Percentiles rank a stretch among this genome's conserved stretches.
Conservation (phyloP, 2,113 vertebrate species). For the Suncus etruscus region DNA sequence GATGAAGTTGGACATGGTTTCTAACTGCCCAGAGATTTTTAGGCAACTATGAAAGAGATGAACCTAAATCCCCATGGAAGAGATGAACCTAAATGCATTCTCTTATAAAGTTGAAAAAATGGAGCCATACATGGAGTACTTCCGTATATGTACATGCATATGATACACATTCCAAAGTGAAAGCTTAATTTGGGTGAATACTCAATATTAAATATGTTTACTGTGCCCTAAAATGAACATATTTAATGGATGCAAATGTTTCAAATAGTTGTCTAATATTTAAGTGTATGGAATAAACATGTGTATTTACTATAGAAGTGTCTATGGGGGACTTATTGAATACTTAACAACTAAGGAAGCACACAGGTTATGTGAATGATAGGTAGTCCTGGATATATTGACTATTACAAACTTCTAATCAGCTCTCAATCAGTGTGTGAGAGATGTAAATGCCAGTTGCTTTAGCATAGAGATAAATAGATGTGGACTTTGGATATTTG, state of each 20-base stretch:
- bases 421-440: constrained; percentile 7
- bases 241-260: constrained; percentile 46
- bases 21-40: background rate
- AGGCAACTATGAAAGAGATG: constrained; percentile 4
- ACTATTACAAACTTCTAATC: background rate
- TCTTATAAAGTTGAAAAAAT: constrained; percentile 22
- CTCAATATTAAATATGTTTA: constrained; percentile 41
- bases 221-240: constrained; percentile 18
- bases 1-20: background rate
- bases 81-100: background rate
- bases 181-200: constrained; percentile 29
- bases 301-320: background rate
- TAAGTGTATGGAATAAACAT: constrained; percentile 21
- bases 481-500: background rate
- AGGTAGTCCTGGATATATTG: background rate
- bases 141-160: background rate
- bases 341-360: constrained; percentile 42
- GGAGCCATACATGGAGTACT: background rate
- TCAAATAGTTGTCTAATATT: constrained; percentile 40
- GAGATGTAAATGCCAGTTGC: background rate
- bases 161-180: background rate
- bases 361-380: background rate
- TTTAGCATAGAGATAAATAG: constrained; percentile 25
- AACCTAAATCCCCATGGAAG: constrained; percentile 5
- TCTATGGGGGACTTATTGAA: constrained; percentile 12